A percentile compares a stretch with the other conserved stretches of the same genome.
These are phyloP conservation scores for Monoplex corrugatus DNA, from an alignment of 2,888 invertebrate species.

Conservation along the genomic window DNA sequence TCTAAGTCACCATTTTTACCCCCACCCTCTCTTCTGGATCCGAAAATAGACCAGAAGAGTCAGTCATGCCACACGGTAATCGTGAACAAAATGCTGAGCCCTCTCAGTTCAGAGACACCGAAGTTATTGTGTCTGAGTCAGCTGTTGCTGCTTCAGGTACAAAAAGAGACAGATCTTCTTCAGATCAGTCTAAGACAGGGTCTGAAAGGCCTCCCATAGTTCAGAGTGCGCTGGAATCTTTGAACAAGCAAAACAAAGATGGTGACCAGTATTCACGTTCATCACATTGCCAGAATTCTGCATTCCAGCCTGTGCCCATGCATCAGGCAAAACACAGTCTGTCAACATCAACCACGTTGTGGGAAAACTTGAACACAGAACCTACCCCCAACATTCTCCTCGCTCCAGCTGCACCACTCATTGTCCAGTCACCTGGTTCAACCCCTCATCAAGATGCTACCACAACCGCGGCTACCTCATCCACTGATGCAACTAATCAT, in stretches of 20 bases:
- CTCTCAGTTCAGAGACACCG: too few relatives aligned
- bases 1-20: too few relatives aligned
- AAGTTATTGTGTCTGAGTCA: background rate
- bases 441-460: too few relatives aligned
- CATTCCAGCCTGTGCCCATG: slow-evolving; percentile 65
- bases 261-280: too few relatives aligned
- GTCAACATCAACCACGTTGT: slow-evolving; percentile 77
- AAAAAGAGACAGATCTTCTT: too few relatives aligned
- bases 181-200: too few relatives aligned
- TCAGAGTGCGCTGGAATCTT: too few relatives aligned
- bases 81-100: too few relatives aligned
- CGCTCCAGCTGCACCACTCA: slow-evolving; percentile 67
- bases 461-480: background rate
- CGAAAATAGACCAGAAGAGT: background rate
- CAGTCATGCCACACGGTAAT: too few relatives aligned
- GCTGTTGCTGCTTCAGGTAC: background rate
- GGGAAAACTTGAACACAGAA: slow-evolving; percentile 72
- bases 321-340: slow-evolving; percentile 68
- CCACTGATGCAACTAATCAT: background rate
- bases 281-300: slow-evolving; percentile 57
- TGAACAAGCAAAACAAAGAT: too few relatives aligned
- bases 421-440: slow-evolving; percentile 49
- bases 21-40: background rate
- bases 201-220: too few relatives aligned
- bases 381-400: slow-evolving; percentile 66